Conservation (phyloP, 92 coral and sea anemone genomes). For the Zoanthus sociatus region DNA sequence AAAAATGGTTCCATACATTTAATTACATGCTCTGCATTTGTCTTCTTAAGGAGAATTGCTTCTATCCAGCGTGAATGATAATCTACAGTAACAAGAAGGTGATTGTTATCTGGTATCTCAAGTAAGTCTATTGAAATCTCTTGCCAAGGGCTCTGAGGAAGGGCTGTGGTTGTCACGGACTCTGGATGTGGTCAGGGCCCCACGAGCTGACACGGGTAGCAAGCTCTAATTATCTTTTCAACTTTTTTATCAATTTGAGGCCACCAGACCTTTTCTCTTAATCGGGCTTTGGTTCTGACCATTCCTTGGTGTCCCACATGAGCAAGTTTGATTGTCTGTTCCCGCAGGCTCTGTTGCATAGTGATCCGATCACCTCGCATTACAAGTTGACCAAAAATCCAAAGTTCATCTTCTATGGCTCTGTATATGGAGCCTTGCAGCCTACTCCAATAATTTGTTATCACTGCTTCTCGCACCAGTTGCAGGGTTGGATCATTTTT, state of each 20-base stretch:
- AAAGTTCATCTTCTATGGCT: slow-evolving; percentile 53
- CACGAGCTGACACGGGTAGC: slow-evolving; percentile 65
- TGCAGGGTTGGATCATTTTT: slow-evolving; percentile 16
- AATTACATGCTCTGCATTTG: slow-evolving; percentile 64
- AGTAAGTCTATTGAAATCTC: slow-evolving; percentile 63
- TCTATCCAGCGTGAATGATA: slow-evolving; percentile 77
- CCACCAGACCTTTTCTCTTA: slow-evolving; percentile 78
- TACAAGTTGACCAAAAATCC: slow-evolving; percentile 42
- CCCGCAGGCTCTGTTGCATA: slow-evolving; percentile 63
- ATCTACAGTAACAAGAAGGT: slow-evolving; percentile 69
- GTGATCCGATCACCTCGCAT: slow-evolving; percentile 63
- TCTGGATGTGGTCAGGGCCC: slow-evolving; percentile 72
- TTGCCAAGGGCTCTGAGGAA: slow-evolving; percentile 70
- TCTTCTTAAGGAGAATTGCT: slow-evolving; percentile 68
- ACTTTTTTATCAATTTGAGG: slow-evolving; percentile 74
- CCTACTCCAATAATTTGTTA: slow-evolving; percentile 55
- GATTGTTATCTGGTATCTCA: slow-evolving; percentile 58
- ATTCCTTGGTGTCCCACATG: slow-evolving; percentile 84
- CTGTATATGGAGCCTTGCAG: slow-evolving; percentile 47
- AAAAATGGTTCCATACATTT: slow-evolving; percentile 16
- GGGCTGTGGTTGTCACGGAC: slow-evolving; percentile 61
- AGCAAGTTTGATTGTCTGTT: slow-evolving; percentile 44
- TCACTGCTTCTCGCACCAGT: slow-evolving; percentile 58
- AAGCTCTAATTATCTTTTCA: slow-evolving; percentile 37
- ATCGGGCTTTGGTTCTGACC: slow-evolving; percentile 59